Conservation (phyloP, 1,140 invertebrate genomes). For the Sycobia sp. region DNA sequence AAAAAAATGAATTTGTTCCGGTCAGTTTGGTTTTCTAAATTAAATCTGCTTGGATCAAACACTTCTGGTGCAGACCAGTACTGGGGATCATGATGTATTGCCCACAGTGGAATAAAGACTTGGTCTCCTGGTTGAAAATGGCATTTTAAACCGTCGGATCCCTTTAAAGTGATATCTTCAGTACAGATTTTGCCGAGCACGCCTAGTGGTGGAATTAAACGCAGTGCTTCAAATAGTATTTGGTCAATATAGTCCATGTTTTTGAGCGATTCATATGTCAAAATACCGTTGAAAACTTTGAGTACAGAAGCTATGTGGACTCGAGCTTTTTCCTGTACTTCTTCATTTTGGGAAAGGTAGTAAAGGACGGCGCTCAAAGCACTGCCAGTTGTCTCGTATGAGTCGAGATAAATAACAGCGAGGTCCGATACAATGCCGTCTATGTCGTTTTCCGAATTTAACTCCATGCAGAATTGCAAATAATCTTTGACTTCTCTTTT, state of each 20-base stretch:
- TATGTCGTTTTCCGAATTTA: constrained; percentile 33
- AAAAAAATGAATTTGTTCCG: constrained; percentile 57
- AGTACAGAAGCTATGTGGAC: constrained; percentile 59
- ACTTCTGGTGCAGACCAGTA: constrained; percentile 66
- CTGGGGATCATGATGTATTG: constrained; percentile 59
- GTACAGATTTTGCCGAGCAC: constrained; percentile 46
- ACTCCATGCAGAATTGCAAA: constrained; percentile 40
- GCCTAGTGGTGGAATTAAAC: constrained; percentile 48
- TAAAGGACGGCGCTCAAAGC: constrained; percentile 44
- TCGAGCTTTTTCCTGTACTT: constrained; percentile 58
- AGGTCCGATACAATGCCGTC: constrained; percentile 38
- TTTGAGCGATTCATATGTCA: constrained; percentile 65
- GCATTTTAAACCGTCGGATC: constrained; percentile 35
- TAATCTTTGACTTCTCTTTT: constrained; percentile 38
- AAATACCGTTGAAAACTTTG: constrained; percentile 57
- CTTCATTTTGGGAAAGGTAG: constrained; percentile 53
- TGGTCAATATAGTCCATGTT: constrained; percentile 66
- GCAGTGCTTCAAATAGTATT: constrained; percentile 59
- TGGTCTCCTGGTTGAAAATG: constrained; percentile 41
- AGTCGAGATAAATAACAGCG: constrained; percentile 49
- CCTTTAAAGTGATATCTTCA: constrained; percentile 43
- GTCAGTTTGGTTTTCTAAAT: constrained; percentile 46
- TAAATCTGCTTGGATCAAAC: constrained; percentile 73
- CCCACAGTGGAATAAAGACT: constrained; percentile 51
- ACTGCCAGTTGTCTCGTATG: constrained; percentile 62